Evolutionary conservation across 2,888 invertebrate genomes (phyloP).

Genomic region (Homarus gammarus): DNA sequence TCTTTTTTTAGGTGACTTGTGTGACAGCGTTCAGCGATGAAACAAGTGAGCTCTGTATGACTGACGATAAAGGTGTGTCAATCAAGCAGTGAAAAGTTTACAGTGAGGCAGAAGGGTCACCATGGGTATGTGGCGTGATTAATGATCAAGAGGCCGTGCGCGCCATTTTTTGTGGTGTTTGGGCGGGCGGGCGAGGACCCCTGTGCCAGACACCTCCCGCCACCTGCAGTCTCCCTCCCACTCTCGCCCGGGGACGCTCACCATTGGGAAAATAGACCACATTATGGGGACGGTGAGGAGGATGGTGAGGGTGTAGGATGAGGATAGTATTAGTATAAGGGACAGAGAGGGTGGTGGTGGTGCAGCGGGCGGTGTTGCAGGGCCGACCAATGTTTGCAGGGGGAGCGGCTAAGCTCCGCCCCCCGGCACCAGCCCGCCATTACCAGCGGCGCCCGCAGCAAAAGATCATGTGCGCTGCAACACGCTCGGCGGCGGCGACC

Average conservation of each 20-base stretch:
- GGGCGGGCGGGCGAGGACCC: constrained; percentile 31
- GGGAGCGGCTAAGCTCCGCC: constrained; percentile 47
- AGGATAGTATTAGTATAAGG: neutral
- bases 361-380: constrained; percentile 46
- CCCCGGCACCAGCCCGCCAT: constrained; percentile 48
- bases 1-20: neutral
- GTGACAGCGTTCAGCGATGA: neutral
- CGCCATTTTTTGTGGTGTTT: constrained; percentile 58
- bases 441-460: constrained; percentile 47
- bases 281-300: neutral
- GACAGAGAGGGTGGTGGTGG: constrained; percentile 27
- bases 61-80: neutral
- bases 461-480: constrained; percentile 56
- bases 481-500: constrained; percentile 2
- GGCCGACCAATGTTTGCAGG: constrained; percentile 67
- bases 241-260: constrained; percentile 6
- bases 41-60: neutral
- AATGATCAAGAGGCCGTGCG: constrained; percentile 32
- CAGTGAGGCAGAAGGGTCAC: neutral
- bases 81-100: neutral
- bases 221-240: constrained; percentile 43
- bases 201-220: constrained; percentile 52
- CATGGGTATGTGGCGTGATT: neutral
- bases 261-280: neutral
- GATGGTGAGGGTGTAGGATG: neutral